phyloP scores from a whole-genome alignment of 2,797 vertebrate species.

The Catostomus latipinnis region DNA sequence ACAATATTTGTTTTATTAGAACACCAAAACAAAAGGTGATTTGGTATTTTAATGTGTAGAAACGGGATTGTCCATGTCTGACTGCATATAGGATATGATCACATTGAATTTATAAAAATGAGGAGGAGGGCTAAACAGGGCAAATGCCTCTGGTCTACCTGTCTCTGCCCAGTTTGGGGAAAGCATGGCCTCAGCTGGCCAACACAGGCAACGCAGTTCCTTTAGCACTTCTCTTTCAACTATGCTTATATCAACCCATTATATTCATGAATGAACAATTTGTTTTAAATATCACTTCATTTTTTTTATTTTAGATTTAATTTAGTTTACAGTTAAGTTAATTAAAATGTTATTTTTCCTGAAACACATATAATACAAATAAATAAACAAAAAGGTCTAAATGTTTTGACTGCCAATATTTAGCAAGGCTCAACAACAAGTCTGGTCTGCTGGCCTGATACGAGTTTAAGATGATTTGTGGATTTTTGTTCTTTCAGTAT shows the following conservation, averaged over 20 bases:
- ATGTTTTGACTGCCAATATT: neutral
- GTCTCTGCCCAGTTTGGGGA: constrained; percentile 75
- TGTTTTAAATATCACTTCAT: too few relatives aligned
- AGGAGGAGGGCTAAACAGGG: neutral
- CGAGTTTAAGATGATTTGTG: too few relatives aligned
- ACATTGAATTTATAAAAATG: constrained; percentile 3
- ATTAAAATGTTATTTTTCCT: too few relatives aligned
- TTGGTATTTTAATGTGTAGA: constrained; percentile 4
- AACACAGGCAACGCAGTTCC: constrained; percentile 77
- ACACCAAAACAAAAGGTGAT: neutral
- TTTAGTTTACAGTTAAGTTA: too few relatives aligned
- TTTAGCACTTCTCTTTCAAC: constrained; percentile 31
- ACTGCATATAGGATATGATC: neutral
- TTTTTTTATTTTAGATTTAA: too few relatives aligned
- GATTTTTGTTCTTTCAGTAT: too few relatives aligned
- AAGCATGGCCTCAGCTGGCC: constrained; percentile 86
- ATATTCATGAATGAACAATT: neutral
- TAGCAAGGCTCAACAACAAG: too few relatives aligned
- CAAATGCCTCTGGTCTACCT: neutral
- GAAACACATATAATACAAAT: too few relatives aligned
- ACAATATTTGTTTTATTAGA: neutral
- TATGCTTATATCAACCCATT: neutral
- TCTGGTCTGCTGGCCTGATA: too few relatives aligned
- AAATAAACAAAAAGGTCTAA: too few relatives aligned
- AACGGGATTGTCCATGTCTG: neutral